phyloP scores from a whole-genome alignment of 2,888 invertebrate species.

The Dorcus parallelipipedus region DNA sequence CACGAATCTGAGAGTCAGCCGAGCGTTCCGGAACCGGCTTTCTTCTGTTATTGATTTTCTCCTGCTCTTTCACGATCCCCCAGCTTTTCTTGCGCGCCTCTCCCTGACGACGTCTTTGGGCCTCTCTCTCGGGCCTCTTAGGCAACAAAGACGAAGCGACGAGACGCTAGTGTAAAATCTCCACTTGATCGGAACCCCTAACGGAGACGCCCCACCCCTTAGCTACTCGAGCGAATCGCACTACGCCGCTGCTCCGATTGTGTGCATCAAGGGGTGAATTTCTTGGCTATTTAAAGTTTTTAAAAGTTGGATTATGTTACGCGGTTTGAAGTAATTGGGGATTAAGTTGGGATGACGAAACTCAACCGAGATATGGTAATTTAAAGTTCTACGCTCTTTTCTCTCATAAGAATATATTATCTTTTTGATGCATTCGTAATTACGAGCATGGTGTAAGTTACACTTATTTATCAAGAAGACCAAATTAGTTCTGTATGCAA shows the following conservation, averaged over 20 bases:
- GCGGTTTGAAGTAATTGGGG: constrained; percentile 26
- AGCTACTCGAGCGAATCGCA: constrained; percentile 46
- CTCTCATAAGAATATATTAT: neutral
- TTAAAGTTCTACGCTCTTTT: constrained; percentile 1
- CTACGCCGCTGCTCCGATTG: constrained; percentile 45
- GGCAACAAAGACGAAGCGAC: constrained; percentile 32
- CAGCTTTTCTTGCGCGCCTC: constrained; percentile 17
- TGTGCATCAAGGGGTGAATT: constrained; percentile 33
- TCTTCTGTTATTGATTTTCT: constrained; percentile 52
- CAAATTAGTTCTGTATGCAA: too few species aligned
- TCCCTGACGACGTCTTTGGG: constrained; percentile 18
- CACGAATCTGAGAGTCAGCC: constrained; percentile 52
- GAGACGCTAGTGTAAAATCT: constrained; percentile 37
- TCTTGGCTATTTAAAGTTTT: constrained; percentile 37
- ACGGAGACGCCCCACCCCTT: constrained; percentile 8
- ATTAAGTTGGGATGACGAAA: constrained; percentile 24
- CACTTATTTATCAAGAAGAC: too few species aligned
- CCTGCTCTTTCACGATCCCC: constrained; percentile 37
- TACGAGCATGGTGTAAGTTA: too few species aligned
- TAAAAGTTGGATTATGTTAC: constrained; percentile 34
- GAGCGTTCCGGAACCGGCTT: constrained; percentile 53
- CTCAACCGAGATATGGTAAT: constrained; percentile 16
- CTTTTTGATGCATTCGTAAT: too few species aligned
- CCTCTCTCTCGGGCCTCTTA: constrained; percentile 28
- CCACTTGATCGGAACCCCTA: constrained; percentile 38